phyloP scores from a whole-genome alignment of 2,888 invertebrate genomes.

The Seira ritae region DNA sequence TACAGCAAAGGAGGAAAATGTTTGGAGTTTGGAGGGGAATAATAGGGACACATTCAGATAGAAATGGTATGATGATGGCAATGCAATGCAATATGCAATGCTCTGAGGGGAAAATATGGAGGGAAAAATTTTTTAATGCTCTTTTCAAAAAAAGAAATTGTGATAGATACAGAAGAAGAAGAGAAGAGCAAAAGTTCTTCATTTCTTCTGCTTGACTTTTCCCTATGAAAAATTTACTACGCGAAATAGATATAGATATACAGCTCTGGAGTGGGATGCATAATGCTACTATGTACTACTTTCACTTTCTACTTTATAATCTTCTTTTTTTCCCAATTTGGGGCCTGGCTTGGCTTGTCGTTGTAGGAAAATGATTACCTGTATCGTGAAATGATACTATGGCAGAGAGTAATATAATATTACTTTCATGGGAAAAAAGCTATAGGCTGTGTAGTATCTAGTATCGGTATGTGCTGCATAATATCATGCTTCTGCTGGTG shows the following conservation, averaged over 20 bases:
- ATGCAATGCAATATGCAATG: too few species aligned
- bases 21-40: too few species aligned
- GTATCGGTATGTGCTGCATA: too few species aligned
- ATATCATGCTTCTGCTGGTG: not conserved
- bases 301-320: too few species aligned
- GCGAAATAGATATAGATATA: too few species aligned
- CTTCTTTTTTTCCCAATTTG: not conserved
- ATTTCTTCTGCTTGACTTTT: constrained; percentile 8
- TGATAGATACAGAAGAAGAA: too few species aligned
- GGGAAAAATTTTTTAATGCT: not conserved
- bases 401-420: too few species aligned
- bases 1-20: too few species aligned
- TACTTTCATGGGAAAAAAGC: not conserved
- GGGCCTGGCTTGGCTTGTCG: not conserved
- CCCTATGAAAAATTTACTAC: not conserved
- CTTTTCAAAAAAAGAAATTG: not conserved
- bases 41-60: too few species aligned
- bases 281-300: not conserved
- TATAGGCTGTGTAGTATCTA: too few species aligned
- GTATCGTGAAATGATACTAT: constrained; percentile 19
- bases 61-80: not conserved
- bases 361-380: constrained; percentile 27
- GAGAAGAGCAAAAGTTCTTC: not conserved
- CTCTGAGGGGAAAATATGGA: not conserved
- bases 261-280: not conserved